A percentile compares a stretch with the other conserved stretches of the same genome.
phyloP scores from a whole-genome alignment of 1,140 invertebrate genomes.

The Caenorhabditis brenneri region DNA sequence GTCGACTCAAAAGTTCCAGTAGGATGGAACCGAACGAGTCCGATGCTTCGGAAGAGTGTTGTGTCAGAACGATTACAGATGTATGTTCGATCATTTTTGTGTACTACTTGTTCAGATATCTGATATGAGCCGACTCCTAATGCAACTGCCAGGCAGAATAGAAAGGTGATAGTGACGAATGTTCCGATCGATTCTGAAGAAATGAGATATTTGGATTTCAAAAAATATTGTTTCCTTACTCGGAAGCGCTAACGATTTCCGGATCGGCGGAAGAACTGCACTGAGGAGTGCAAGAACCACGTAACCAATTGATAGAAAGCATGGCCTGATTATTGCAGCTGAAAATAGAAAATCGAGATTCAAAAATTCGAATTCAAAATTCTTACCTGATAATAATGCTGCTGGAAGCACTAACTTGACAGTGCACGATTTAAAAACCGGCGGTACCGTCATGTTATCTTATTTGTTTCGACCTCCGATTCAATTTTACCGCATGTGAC shows the following conservation, averaged over 20 bases:
- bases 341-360: conserved; percentile 12
- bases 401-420: conserved; percentile 6
- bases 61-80: conserved; percentile 23
- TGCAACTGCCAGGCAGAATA: conserved; percentile 7
- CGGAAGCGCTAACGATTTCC: neutral
- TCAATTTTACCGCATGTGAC: conserved; percentile 27
- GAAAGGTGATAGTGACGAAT: conserved; percentile 51
- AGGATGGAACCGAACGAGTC: conserved; percentile 42
- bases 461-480: conserved; percentile 4
- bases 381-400: neutral
- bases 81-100: conserved; percentile 29
- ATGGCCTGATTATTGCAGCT: conserved; percentile 63
- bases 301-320: conserved; percentile 63
- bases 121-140: conserved; percentile 51
- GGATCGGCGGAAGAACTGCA: conserved; percentile 58
- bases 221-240: neutral
- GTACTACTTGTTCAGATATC: neutral
- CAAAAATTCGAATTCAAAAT: too few species aligned
- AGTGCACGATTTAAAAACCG: neutral
- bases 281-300: conserved; percentile 60
- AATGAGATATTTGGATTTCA: conserved; percentile 10
- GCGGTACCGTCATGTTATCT: conserved; percentile 10
- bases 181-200: conserved; percentile 50
- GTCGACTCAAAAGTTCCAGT: conserved; percentile 40
- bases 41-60: conserved; percentile 9